phyloP scores from a whole-genome alignment of 2,113 vertebrate genomes.

The Cyphomyrus discorhynchus region DNA sequence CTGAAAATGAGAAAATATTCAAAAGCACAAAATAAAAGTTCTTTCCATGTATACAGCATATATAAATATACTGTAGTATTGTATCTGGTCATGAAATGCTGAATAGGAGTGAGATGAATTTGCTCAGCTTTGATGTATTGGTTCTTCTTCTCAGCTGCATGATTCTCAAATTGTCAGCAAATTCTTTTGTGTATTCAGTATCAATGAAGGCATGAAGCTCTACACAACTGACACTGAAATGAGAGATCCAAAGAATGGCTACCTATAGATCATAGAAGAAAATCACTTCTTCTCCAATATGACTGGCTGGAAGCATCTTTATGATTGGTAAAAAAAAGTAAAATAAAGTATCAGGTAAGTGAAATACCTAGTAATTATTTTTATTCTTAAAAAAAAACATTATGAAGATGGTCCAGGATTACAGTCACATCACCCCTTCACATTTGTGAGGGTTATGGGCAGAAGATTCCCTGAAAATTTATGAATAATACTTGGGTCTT shows the following conservation, averaged over 20 bases:
- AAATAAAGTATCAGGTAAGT: too few relatives aligned
- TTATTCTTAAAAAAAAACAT: neutral
- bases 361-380: slow-evolving; percentile 16
- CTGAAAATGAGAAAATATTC: neutral
- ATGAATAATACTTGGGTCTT: neutral
- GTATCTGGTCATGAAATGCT: slow-evolving; percentile 46
- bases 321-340: slow-evolving; percentile 26
- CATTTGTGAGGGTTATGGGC: neutral
- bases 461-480: neutral
- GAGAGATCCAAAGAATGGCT: slow-evolving; percentile 44
- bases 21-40: neutral
- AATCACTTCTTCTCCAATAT: slow-evolving; percentile 30
- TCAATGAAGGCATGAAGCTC: slow-evolving; percentile 53
- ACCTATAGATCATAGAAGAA: slow-evolving; percentile 39
- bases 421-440: neutral
- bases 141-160: slow-evolving; percentile 41
- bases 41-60: slow-evolving; percentile 35
- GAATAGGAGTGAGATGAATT: slow-evolving; percentile 49
- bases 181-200: slow-evolving; percentile 53
- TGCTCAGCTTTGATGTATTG: slow-evolving; percentile 34
- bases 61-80: slow-evolving; percentile 35
- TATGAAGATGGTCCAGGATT: neutral
- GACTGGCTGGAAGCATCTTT: slow-evolving; percentile 36
- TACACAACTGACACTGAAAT: slow-evolving; percentile 49
- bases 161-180: slow-evolving; percentile 54